Conservation (phyloP, 2,113 vertebrate genomes). For the Apteryx owenii region DNA sequence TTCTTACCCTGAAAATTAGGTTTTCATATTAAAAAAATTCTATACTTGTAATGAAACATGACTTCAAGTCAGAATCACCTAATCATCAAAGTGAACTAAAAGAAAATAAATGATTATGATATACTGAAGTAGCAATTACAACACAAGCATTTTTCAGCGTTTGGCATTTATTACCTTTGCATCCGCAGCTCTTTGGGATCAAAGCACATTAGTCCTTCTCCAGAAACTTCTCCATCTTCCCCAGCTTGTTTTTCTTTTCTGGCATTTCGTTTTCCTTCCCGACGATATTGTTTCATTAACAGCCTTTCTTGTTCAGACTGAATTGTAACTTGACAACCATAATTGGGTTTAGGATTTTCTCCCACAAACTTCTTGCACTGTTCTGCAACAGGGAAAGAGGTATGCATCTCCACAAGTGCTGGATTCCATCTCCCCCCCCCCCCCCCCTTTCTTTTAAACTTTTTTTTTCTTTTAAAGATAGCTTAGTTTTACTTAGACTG, state of each 20-base stretch:
- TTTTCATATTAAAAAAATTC: conserved; percentile 69
- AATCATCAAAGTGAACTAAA: conserved; percentile 53
- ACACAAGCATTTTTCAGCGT: conserved; percentile 43
- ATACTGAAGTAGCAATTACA: conserved; percentile 53
- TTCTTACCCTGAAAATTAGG: conserved; percentile 77
- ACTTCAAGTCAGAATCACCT: conserved; percentile 58
- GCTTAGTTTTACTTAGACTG: neutral
- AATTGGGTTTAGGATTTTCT: conserved; percentile 86
- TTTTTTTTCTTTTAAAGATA: neutral
- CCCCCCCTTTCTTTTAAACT: neutral
- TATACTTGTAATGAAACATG: conserved; percentile 44
- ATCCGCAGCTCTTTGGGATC: conserved; percentile 91
- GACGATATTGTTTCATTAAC: conserved; percentile 91
- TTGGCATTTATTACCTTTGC: conserved; percentile 85
- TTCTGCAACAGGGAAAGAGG: conserved; percentile 68
- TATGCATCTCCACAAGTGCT: neutral
- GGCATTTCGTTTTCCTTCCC: conserved; percentile 91
- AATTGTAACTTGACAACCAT: conserved; percentile 95
- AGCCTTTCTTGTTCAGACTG: conserved; percentile 95
- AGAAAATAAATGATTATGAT: conserved; percentile 24
- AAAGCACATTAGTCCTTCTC: conserved; percentile 82
- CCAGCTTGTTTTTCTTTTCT: conserved; percentile 85
- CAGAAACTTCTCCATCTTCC: conserved; percentile 84
- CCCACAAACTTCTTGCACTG: conserved; percentile 77
- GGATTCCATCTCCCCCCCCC: neutral